Evolutionary conservation across 2,888 invertebrate genomes (phyloP).

Genomic region (Drosophila stalkeri): DNA sequence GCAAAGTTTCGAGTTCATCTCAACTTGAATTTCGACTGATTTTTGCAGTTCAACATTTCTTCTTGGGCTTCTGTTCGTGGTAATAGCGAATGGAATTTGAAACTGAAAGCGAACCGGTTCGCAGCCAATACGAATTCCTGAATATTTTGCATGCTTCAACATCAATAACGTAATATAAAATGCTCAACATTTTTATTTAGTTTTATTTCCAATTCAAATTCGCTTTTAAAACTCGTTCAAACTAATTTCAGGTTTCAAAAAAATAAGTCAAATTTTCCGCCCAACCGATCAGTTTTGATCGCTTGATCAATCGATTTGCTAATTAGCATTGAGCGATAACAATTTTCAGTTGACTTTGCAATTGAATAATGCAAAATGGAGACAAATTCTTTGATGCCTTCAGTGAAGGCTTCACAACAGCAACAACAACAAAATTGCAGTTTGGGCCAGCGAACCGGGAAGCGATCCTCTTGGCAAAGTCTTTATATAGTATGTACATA

Average conservation of each 20-base stretch:
- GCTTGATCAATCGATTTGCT: slow-evolving; percentile 68
- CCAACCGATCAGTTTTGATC: slow-evolving; percentile 2
- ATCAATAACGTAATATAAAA: background rate
- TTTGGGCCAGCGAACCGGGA: slow-evolving; percentile 59
- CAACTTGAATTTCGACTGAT: background rate
- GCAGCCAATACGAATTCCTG: background rate
- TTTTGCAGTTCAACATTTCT: background rate
- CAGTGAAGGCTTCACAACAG: background rate
- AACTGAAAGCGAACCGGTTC: slow-evolving; percentile 3
- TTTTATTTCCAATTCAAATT: slow-evolving; percentile 7
- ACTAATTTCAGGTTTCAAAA: background rate
- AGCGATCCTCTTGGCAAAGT: slow-evolving; percentile 21
- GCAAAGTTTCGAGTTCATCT: background rate
- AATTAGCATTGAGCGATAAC: slow-evolving; percentile 69
- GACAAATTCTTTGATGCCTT: slow-evolving; percentile 9
- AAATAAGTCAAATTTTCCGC: slow-evolving; percentile 18
- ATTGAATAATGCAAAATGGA: slow-evolving; percentile 11
- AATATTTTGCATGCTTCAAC: slow-evolving; percentile 6
- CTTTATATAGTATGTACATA: background rate
- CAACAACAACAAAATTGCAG: background rate
- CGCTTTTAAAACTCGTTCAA: slow-evolving; percentile 3
- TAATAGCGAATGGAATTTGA: background rate
- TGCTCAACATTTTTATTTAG: background rate
- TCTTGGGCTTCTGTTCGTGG: no score
- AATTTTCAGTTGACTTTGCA: slow-evolving; percentile 19